Percentiles rank a stretch among this genome's conserved stretches.
Evolutionary conservation across 2,113 vertebrate genomes (phyloP).

Genomic region (Syngnathus typhle): DNA sequence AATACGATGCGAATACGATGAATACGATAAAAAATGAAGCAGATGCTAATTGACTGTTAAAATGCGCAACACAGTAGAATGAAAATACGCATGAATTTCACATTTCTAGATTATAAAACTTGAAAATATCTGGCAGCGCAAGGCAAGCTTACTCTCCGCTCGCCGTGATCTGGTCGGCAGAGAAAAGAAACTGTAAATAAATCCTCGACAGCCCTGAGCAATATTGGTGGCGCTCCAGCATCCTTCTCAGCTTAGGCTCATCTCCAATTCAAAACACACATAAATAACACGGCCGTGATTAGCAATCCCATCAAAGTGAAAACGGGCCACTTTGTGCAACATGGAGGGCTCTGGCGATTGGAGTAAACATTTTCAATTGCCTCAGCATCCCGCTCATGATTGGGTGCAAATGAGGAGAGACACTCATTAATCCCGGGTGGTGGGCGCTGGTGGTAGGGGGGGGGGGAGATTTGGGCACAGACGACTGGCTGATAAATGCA

Average conservation of each 20-base stretch:
- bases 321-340: constrained; percentile 69
- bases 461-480: constrained; percentile 59
- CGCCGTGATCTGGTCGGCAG: constrained; percentile 58
- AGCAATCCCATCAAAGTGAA: constrained; percentile 71
- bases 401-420: constrained; percentile 71
- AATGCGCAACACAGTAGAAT: no score
- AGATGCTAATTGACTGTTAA: no score
- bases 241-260: constrained; percentile 55
- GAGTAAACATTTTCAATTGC: constrained; percentile 72
- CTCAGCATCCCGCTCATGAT: constrained; percentile 68
- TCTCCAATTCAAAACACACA: constrained; percentile 71
- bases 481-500: constrained; percentile 71
- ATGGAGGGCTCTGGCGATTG: constrained; percentile 64
- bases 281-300: constrained; percentile 70
- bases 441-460: constrained; percentile 52
- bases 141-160: constrained; percentile 59
- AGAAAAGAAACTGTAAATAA: constrained; percentile 58
- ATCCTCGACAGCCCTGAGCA: constrained; percentile 63
- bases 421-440: constrained; percentile 69
- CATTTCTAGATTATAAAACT: constrained; percentile 38
- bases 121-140: constrained; percentile 57
- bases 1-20: no score
- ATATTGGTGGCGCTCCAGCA: constrained; percentile 61
- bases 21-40: no score
- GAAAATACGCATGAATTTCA: constrained; percentile 9